Evolutionary conservation across 2,888 invertebrate species (phyloP).

Genomic region (Pollenia griseotomentosa): DNA sequence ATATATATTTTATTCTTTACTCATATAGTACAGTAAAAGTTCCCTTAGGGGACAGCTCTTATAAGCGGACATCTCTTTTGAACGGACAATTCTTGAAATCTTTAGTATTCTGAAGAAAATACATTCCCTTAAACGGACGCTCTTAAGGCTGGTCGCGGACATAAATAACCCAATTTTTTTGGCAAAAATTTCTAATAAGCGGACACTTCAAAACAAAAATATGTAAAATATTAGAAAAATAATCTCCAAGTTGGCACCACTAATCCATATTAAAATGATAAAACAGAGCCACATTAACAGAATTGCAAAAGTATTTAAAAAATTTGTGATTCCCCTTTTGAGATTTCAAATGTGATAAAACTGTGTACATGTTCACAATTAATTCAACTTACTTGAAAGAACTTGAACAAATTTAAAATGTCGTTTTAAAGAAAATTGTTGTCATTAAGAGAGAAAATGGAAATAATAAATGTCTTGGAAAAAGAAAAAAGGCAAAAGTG

Average conservation of each 20-base stretch:
- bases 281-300: not conserved
- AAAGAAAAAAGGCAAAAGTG: conserved; percentile 38
- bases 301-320: not conserved
- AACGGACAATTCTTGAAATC: conserved; percentile 15
- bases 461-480: conserved; percentile 36
- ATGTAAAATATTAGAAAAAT: not conserved
- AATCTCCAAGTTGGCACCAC: not conserved
- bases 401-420: conserved; percentile 29
- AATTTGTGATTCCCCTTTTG: not conserved
- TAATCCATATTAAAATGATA: not conserved
- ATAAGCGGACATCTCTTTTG: not conserved
- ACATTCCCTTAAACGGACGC: not conserved
- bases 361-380: not conserved
- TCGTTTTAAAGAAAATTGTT: conserved; percentile 12
- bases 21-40: not conserved
- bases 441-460: conserved; percentile 40
- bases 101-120: not conserved
- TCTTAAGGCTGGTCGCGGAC: not conserved
- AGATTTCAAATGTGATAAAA: not conserved
- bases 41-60: not conserved
- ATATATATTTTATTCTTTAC: no score
- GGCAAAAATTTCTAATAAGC: not conserved
- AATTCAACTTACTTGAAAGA: not conserved
- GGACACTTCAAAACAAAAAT: not conserved
- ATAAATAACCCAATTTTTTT: not conserved